Conservation (phyloP, 2,888 invertebrate genomes). For the Heterodera filipjevi region DNA sequence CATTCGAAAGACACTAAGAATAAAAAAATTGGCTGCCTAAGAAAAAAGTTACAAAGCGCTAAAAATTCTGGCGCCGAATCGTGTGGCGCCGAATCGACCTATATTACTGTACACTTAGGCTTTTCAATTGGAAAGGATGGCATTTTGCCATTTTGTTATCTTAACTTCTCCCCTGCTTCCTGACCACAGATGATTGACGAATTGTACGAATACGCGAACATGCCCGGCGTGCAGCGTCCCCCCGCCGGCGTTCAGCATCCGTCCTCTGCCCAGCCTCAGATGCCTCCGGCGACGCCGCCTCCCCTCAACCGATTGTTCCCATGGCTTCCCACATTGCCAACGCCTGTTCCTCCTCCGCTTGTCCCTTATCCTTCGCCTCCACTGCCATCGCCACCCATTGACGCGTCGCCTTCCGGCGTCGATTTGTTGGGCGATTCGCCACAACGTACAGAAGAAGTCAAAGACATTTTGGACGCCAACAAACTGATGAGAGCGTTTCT, state of each 20-base stretch:
- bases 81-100: too few species aligned
- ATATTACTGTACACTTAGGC: background rate
- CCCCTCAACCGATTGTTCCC: conserved; percentile 28
- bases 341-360: conserved; percentile 16
- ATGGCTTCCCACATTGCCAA: conserved; percentile 29
- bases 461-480: conserved; percentile 30
- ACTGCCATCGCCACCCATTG: background rate
- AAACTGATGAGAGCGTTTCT: conserved; percentile 56
- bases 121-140: too few species aligned
- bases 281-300: conserved; percentile 39
- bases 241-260: too few species aligned
- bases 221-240: conserved; percentile 18
- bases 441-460: conserved; percentile 19
- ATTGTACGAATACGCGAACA: conserved; percentile 42
- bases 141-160: too few species aligned
- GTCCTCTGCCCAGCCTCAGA: conserved; percentile 17
- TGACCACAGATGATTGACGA: conserved; percentile 40
- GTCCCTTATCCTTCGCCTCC: conserved; percentile 1
- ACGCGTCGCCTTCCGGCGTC: background rate
- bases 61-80: too few species aligned
- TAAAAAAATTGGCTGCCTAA: too few species aligned
- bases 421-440: conserved; percentile 22
- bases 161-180: background rate
- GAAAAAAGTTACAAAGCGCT: too few species aligned
- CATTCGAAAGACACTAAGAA: too few species aligned